Base-by-base conservation (phyloP, 2,888 invertebrate species). In the Venusia cambrica region DNA sequence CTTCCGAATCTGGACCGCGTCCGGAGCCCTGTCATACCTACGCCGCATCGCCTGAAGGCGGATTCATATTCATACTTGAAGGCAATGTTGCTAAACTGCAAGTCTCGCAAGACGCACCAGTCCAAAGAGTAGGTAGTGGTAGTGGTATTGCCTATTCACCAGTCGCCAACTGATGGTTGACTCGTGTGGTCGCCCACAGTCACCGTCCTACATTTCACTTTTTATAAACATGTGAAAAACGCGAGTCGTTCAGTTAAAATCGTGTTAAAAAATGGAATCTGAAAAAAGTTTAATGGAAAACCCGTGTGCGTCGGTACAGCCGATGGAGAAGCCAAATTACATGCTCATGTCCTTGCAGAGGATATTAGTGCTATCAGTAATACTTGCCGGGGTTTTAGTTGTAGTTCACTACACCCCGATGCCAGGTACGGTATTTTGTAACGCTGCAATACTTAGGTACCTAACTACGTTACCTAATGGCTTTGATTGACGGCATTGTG, bases 351-450 rank as follows among this genome's bases (percentile, higher is more conserved):
- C 90, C 79, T 80, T 92, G 64, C 89, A 92, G 60, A 89, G 92
- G 79, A 85, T 90, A 58, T 88, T 90, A 9, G 89, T 93, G 61
- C 84, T 93, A 56, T 78, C 89, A 57, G 90, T 92, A 42, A 90
- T 93, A 70, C 78, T 90, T 29, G 89, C 89, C 8, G 90, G 91
- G 55, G 92, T 92, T 38, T 78, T 92, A 25, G 89, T 93, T 29
- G 90, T 93, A 45, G 90, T 93, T 48, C 91, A 93, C 68, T 89
- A 92, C 42, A 92, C 93, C 24, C 93, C 93, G 9, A 85, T 92
- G 79, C 93, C 93, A 85, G 92, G 93, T 93, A 40, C 28, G 34
- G 12, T 20, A 24, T 19, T 30, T 14, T 22, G n/a, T 5, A 2
- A 4, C 18, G 17, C 9, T 21, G 26, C 26, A 16, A 14, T 22